Evolutionary conservation across 2,888 invertebrate genomes (phyloP).

Genomic region (Ophioninae sp.): DNA sequence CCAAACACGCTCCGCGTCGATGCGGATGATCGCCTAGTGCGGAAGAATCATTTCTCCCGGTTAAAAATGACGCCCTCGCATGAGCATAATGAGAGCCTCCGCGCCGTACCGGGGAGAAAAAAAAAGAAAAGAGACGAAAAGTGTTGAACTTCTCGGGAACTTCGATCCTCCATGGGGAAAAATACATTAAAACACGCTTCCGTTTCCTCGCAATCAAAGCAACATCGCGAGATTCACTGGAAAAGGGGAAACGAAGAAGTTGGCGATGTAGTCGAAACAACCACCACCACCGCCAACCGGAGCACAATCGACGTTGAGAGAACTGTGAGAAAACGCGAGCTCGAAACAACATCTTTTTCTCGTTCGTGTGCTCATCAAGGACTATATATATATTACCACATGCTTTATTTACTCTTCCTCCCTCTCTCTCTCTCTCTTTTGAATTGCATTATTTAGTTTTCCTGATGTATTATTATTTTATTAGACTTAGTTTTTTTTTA

Average conservation of each 20-base stretch:
- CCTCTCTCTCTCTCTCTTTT: slow-evolving; percentile 10
- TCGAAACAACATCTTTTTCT: slow-evolving; percentile 54
- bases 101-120: slow-evolving; percentile 1
- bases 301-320: slow-evolving; percentile 51
- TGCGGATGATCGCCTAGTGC: slow-evolving; percentile 23
- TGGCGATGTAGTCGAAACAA: slow-evolving; percentile 32
- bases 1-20: slow-evolving; percentile 5
- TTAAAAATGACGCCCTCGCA: slow-evolving; percentile 38
- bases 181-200: slow-evolving; percentile 52
- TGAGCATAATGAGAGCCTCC: slow-evolving; percentile 30
- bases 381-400: slow-evolving; percentile 22
- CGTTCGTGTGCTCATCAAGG: slow-evolving; percentile 42
- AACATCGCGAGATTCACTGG: slow-evolving; percentile 24
- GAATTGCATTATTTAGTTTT: too few species aligned
- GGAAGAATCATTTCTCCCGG: slow-evolving; percentile 7
- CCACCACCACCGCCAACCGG: slow-evolving; percentile 29
- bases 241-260: slow-evolving; percentile 8
- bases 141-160: slow-evolving; percentile 44
- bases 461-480: too few species aligned
- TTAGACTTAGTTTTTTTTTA: too few species aligned
- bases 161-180: slow-evolving; percentile 48
- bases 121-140: slow-evolving; percentile 17
- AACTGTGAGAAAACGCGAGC: slow-evolving; percentile 56
- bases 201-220: slow-evolving; percentile 58
- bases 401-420: slow-evolving; percentile 49